Percentiles rank a stretch among this genome's conserved stretches.
phyloP scores from a whole-genome alignment of 2,888 invertebrate species.

The Tetragonula carbonaria region DNA sequence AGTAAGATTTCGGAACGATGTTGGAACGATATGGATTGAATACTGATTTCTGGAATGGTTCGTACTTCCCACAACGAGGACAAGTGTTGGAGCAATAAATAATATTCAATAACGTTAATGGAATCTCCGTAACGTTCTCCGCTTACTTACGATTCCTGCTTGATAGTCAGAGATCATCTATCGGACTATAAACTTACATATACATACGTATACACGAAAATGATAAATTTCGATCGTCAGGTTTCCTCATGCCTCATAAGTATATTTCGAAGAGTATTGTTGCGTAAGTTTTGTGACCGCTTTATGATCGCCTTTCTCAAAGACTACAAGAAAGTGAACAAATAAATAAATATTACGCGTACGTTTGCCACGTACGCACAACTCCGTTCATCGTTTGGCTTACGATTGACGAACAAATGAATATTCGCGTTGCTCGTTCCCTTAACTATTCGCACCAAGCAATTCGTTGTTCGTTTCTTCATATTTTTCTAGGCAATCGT shows the following conservation, averaged over 20 bases:
- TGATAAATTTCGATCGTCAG: constrained; percentile 20
- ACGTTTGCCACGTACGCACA: constrained; percentile 30
- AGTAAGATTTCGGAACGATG: constrained; percentile 44
- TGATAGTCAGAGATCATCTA: constrained; percentile 55
- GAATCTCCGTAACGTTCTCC: constrained; percentile 9
- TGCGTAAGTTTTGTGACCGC: constrained; percentile 51
- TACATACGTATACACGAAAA: neutral
- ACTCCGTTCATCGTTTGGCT: constrained; percentile 14
- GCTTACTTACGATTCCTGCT: constrained; percentile 22
- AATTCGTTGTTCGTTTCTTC: neutral
- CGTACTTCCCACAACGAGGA: constrained; percentile 60
- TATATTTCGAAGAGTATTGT: constrained; percentile 37
- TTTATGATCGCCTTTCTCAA: constrained; percentile 59
- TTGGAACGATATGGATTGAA: constrained; percentile 75
- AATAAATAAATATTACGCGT: constrained; percentile 78
- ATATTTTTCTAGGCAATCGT: neutral
- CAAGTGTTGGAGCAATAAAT: constrained; percentile 31
- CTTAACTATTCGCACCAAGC: neutral
- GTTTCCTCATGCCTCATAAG: constrained; percentile 9
- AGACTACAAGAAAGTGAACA: constrained; percentile 71
- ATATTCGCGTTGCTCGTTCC: neutral
- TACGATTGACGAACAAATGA: neutral
- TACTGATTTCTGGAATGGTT: constrained; percentile 83
- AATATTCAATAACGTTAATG: constrained; percentile 35
- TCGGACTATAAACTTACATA: constrained; percentile 18